Conservation (phyloP, 2,797 vertebrate species). For the Podarcis lilfordi region DNA sequence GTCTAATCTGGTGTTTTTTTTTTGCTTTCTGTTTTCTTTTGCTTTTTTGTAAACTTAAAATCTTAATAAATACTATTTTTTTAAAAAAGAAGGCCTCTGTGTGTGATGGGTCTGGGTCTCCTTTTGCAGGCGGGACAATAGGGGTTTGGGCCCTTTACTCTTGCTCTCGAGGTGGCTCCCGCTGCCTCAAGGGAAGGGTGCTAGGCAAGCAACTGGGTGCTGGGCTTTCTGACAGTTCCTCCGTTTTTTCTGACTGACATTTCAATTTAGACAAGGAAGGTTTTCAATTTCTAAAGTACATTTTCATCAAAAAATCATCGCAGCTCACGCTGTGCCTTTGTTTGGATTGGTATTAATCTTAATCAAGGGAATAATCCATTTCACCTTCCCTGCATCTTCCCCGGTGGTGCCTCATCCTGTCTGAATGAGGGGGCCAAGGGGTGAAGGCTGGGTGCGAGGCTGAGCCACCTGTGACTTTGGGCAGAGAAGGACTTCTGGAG, state of each 20-base stretch:
- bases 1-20: too few relatives aligned
- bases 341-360: background rate
- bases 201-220: too few relatives aligned
- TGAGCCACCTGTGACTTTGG: background rate
- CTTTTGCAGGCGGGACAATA: too few relatives aligned
- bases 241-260: rapidly evolving
- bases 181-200: background rate
- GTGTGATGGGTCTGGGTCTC: background rate
- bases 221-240: background rate
- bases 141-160: background rate
- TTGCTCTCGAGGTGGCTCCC: background rate
- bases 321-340: background rate
- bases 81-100: background rate
- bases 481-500: constrained; percentile 38
- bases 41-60: too few relatives aligned
- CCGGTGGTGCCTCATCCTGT: background rate
- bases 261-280: background rate
- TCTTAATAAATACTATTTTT: too few relatives aligned
- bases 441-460: rapidly evolving
- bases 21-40: too few relatives aligned
- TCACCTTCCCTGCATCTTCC: background rate
- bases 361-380: rapidly evolving
- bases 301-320: background rate
- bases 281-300: background rate
- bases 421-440: background rate